These are phyloP conservation scores for Thymelicus acteon DNA, from an alignment of 2,888 invertebrate species.

Conservation along the genomic window DNA sequence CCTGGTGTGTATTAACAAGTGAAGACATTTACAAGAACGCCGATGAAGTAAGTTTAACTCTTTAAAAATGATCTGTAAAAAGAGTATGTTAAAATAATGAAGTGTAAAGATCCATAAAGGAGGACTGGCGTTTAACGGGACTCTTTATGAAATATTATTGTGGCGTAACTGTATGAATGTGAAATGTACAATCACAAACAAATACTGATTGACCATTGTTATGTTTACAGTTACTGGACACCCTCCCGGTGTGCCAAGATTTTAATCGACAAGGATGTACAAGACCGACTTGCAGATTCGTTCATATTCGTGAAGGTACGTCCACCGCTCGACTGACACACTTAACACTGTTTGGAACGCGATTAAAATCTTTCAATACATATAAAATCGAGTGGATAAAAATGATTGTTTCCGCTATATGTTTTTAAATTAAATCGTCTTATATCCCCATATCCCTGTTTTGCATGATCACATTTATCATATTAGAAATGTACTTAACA, in stretches of 20 bases:
- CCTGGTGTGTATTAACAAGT: neutral
- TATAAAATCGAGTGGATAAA: neutral
- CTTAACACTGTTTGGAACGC: neutral
- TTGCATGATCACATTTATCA: constrained; percentile 29
- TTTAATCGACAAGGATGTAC: constrained; percentile 99
- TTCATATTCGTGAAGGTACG: constrained; percentile 98
- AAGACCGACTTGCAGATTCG: constrained; percentile 98
- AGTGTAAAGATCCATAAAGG: neutral
- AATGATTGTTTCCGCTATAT: neutral
- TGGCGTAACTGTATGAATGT: constrained; percentile 56
- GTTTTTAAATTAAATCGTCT: neutral
- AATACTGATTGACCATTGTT: constrained; percentile 65
- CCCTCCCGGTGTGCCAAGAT: constrained; percentile 99
- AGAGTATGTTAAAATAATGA: too few species aligned
- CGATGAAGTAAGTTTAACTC: neutral
- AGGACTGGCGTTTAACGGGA: neutral
- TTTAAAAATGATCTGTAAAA: neutral
- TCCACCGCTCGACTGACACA: constrained; percentile 1
- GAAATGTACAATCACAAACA: constrained; percentile 45
- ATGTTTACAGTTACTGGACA: constrained; percentile 98
- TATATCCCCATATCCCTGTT: constrained; percentile 17
- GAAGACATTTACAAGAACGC: neutral
- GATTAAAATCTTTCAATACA: neutral
- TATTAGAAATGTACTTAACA: constrained; percentile 22
- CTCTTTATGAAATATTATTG: constrained; percentile 20